A percentile compares a stretch with the other conserved stretches of the same genome.
Evolutionary conservation across 2,888 invertebrate genomes (phyloP).

Genomic region (Drosophila pseudotalamancana): DNA sequence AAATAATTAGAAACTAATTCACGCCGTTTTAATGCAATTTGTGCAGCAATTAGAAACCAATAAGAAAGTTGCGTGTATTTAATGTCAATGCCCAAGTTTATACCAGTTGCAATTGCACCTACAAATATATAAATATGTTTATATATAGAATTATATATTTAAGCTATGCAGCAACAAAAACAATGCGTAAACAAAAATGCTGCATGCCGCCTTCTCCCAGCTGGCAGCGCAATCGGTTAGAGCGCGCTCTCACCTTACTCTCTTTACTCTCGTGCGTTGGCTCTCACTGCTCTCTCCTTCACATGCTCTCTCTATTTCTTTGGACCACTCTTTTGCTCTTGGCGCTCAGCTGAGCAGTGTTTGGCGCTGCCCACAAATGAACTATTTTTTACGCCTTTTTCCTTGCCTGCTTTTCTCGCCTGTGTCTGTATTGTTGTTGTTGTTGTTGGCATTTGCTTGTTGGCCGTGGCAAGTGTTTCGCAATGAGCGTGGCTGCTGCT

Average conservation of each 20-base stretch:
- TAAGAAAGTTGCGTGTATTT: slow-evolving; percentile 30
- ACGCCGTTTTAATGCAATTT: slow-evolving; percentile 60
- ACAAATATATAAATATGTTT: not conserved
- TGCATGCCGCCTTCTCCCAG: slow-evolving; percentile 52
- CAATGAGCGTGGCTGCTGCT: slow-evolving; percentile 67
- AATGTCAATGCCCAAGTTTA: slow-evolving; percentile 17
- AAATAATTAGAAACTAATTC: slow-evolving; percentile 68
- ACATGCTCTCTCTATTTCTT: slow-evolving; percentile 16
- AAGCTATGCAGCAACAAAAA: slow-evolving; percentile 16
- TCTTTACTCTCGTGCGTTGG: slow-evolving; percentile 45
- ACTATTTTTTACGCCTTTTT: slow-evolving; percentile 71
- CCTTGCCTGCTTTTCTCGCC: slow-evolving; percentile 69
- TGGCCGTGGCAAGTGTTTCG: slow-evolving; percentile 82
- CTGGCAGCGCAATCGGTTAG: slow-evolving; percentile 25
- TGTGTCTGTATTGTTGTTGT: slow-evolving; percentile 35
- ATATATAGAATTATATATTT: not conserved
- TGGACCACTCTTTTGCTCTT: slow-evolving; percentile 48
- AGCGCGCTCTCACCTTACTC: slow-evolving; percentile 12
- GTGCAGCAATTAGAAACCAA: slow-evolving; percentile 36
- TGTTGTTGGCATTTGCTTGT: slow-evolving; percentile 63
- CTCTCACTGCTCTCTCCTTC: slow-evolving; percentile 34
- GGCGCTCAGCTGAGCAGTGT: slow-evolving; percentile 61
- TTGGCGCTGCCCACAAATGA: slow-evolving; percentile 62
- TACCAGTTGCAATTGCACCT: not conserved
- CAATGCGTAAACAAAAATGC: slow-evolving; percentile 66